These are phyloP conservation scores for Physella acuta DNA, from an alignment of 1,140 invertebrate species.

Conservation along the genomic window DNA sequence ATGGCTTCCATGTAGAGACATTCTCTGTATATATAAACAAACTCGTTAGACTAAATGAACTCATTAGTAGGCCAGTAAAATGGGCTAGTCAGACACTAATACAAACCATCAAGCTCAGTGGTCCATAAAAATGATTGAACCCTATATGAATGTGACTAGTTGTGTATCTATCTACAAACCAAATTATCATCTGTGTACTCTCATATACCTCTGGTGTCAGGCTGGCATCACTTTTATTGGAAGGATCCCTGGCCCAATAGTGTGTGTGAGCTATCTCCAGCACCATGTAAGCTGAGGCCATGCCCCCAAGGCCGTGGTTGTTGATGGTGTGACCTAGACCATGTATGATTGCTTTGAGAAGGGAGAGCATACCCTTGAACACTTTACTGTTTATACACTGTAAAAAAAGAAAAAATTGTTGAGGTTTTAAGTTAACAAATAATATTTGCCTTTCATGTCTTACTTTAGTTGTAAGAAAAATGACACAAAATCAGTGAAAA, in stretches of 20 bases:
- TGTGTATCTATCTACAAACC: not conserved
- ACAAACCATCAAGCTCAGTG: not conserved
- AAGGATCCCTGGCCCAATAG: slow-evolving; percentile 87
- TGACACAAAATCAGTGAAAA: too few relatives aligned
- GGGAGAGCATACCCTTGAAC: slow-evolving; percentile 96
- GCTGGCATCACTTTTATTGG: slow-evolving; percentile 53
- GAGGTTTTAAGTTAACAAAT: too few relatives aligned
- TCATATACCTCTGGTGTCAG: slow-evolving; percentile 44
- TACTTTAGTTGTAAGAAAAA: too few relatives aligned
- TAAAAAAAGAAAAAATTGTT: slow-evolving; percentile 16
- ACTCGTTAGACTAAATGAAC: too few relatives aligned
- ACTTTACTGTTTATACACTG: slow-evolving; percentile 64
- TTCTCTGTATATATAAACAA: too few relatives aligned
- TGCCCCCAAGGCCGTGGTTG: slow-evolving; percentile 92
- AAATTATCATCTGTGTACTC: not conserved
- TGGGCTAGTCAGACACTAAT: not conserved
- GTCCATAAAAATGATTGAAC: not conserved
- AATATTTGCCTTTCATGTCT: too few relatives aligned
- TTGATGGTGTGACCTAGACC: slow-evolving; percentile 90
- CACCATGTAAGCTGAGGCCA: slow-evolving; percentile 94
- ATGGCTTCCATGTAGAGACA: slow-evolving; percentile 30
- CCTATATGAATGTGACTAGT: not conserved
- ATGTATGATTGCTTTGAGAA: slow-evolving; percentile 82
- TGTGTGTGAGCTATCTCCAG: slow-evolving; percentile 98
- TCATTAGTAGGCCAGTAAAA: not conserved